Percentiles rank a stretch among this genome's conserved stretches.
phyloP scores from a whole-genome alignment of 2,797 vertebrate species.

The Zalophus californianus region DNA sequence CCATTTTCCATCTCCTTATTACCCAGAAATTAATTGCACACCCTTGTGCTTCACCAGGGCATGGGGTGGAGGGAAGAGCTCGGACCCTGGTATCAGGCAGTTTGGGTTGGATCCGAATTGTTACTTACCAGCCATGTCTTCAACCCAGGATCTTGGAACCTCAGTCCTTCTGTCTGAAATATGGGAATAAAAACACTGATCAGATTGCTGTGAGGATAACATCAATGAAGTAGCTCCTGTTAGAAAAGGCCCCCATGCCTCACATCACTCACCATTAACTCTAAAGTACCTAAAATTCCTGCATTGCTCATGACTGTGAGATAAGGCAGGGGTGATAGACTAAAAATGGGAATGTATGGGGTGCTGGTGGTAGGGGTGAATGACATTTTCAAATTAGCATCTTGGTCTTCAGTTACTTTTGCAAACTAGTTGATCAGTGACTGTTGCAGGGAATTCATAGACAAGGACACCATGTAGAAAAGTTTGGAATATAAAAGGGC shows the following conservation, averaged over 20 bases:
- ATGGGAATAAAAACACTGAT: not conserved
- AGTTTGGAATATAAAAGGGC: not conserved
- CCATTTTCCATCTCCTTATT: not conserved
- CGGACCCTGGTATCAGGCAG: not conserved
- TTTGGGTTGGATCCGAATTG: not conserved
- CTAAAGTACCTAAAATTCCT: not conserved
- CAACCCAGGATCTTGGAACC: not conserved
- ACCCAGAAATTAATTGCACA: not conserved
- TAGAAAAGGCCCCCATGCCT: not conserved
- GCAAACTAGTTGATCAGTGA: not conserved
- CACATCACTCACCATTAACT: not conserved
- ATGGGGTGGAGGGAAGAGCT: not conserved
- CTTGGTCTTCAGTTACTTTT: not conserved
- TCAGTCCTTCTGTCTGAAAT: not conserved
- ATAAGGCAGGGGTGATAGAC: not conserved
- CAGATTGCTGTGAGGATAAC: not conserved
- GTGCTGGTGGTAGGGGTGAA: not conserved
- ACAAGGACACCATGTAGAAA: not conserved
- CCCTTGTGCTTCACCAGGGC: not conserved
- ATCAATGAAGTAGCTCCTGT: not conserved
- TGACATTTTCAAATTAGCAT: not conserved
- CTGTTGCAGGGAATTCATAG: not conserved
- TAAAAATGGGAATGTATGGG: not conserved
- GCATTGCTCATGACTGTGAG: not conserved
- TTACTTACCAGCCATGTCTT: not conserved